phyloP scores from a whole-genome alignment of 35 echinoderm and acorn worm genomes.

The Ophioderma brevispina region DNA sequence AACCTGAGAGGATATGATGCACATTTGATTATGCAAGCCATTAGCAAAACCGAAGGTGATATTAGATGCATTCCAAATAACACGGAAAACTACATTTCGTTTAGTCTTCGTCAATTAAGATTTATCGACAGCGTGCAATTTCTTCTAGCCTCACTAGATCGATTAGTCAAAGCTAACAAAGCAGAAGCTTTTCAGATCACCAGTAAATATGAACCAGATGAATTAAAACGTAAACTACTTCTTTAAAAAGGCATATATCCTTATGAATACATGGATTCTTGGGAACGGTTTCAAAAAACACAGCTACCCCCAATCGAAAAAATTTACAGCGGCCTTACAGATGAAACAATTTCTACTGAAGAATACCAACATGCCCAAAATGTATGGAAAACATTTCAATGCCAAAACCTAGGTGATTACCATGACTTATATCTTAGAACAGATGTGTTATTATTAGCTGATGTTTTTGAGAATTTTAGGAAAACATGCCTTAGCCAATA shows the following conservation, averaged over 20 bases:
- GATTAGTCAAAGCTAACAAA: neutral
- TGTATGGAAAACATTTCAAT: conserved; percentile 13
- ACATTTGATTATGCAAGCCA: neutral
- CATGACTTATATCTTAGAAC: conserved; percentile 9
- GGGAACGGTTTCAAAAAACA: neutral
- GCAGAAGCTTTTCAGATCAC: neutral
- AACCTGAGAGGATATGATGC: too few relatives aligned
- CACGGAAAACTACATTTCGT: neutral
- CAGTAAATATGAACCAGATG: neutral
- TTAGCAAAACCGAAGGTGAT: too few relatives aligned
- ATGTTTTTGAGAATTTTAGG: conserved; percentile 6
- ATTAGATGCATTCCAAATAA: neutral
- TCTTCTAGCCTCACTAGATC: neutral
- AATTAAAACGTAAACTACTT: neutral
- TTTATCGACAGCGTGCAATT: too few relatives aligned
- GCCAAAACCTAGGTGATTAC: neutral
- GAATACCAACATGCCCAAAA: conserved; percentile 33
- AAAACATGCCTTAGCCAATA: neutral
- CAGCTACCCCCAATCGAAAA: neutral
- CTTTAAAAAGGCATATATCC: conserved; percentile 8
- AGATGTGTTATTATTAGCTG: neutral
- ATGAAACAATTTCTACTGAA: neutral
- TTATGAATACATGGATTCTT: conserved; percentile 14
- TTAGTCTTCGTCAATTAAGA: neutral
- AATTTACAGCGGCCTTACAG: neutral